Percentiles rank a stretch among this genome's conserved stretches.
Evolutionary conservation across 2,888 invertebrate genomes (phyloP).

Genomic region (Mythimna pallens): DNA sequence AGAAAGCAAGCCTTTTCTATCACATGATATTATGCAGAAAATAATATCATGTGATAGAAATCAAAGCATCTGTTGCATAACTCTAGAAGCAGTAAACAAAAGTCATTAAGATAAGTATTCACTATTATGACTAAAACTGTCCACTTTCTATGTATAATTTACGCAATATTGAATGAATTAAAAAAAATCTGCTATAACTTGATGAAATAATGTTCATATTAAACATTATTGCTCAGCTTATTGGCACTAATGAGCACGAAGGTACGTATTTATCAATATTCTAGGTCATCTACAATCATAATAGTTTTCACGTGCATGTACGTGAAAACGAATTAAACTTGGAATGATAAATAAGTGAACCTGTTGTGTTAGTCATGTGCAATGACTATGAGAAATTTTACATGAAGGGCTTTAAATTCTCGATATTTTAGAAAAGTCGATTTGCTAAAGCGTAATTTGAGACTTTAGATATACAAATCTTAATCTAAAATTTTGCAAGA

Average conservation of each 20-base stretch:
- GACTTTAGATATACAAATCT: no score
- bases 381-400: background rate
- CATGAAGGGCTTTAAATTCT: background rate
- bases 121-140: background rate
- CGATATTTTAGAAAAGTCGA: no score
- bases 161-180: background rate
- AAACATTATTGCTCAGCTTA: background rate
- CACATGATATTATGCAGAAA: slow-evolving; percentile 8
- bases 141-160: slow-evolving; percentile 14
- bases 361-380: slow-evolving; percentile 11
- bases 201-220: background rate
- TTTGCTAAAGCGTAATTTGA: no score
- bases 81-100: background rate
- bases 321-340: slow-evolving; percentile 19
- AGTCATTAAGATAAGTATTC: background rate
- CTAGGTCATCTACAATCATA: no score
- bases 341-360: slow-evolving; percentile 18
- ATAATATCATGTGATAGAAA: no score
- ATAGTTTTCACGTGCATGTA: no score
- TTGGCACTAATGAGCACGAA: background rate
- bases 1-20: slow-evolving; percentile 23
- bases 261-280: background rate
- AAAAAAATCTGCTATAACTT: background rate
- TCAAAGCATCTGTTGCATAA: slow-evolving; percentile 6
- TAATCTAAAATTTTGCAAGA: no score